A percentile compares a stretch with the other conserved stretches of the same genome.
These are phyloP conservation scores for Platichthys stellatus DNA, from an alignment of 2,113 vertebrate genomes.

Conservation along the genomic window DNA sequence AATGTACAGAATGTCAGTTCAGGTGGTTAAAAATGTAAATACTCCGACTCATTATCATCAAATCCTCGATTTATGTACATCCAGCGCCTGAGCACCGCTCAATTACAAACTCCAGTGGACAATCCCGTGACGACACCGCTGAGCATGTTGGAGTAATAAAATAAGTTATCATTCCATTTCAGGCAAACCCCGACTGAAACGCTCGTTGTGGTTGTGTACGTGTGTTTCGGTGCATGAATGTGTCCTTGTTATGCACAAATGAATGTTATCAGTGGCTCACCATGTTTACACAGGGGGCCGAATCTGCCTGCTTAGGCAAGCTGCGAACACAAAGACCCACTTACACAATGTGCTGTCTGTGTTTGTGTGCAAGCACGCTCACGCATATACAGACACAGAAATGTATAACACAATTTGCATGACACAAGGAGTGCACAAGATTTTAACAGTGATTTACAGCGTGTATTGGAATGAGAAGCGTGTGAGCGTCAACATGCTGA, in stretches of 20 bases:
- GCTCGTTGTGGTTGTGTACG: background rate
- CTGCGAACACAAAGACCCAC: constrained; percentile 69
- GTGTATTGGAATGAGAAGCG: background rate
- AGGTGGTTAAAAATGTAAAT: background rate
- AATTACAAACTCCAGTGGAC: constrained; percentile 5
- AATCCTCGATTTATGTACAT: fast-evolving
- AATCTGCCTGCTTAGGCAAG: constrained; percentile 68
- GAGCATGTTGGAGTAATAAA: constrained; percentile 5
- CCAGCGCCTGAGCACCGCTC: fast-evolving
- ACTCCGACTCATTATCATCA: background rate
- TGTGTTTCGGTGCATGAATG: constrained; percentile 47
- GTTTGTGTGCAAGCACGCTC: constrained; percentile 37
- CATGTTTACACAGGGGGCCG: constrained; percentile 74
- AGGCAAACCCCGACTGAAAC: constrained; percentile 11
- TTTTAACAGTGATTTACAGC: background rate
- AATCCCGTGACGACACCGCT: constrained; percentile 13
- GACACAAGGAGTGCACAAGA: background rate
- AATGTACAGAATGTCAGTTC: background rate
- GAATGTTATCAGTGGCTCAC: constrained; percentile 75
- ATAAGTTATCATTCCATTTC: constrained; percentile 48
- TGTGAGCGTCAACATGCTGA: background rate
- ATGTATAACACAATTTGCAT: background rate
- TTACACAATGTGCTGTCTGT: constrained; percentile 43
- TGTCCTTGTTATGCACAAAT: constrained; percentile 62
- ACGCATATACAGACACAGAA: constrained; percentile 11